phyloP scores from a whole-genome alignment of 2,888 invertebrate genomes.

The Hypomecis atomaria region DNA sequence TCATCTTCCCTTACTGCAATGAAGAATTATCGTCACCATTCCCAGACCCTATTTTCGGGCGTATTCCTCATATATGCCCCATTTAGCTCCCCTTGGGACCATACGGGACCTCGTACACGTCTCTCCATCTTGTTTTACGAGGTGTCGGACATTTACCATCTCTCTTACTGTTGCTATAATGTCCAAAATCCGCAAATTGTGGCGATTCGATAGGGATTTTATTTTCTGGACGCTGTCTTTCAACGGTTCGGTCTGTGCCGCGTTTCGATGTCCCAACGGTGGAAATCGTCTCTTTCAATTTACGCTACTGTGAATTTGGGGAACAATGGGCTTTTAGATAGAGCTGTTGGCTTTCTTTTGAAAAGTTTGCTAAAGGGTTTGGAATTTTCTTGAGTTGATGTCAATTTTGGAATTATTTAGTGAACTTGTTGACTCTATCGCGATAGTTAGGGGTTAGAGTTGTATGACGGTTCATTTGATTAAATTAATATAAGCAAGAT shows the following conservation, averaged over 20 bases:
- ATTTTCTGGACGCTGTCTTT: constrained; percentile 22
- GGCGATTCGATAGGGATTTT: constrained; percentile 22
- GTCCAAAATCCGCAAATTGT: constrained; percentile 18
- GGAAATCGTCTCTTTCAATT: constrained; percentile 23
- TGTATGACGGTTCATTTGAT: too few relatives aligned
- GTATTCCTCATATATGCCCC: constrained; percentile 11
- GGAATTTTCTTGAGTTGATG: background rate
- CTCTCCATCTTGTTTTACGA: constrained; percentile 21
- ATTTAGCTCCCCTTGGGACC: constrained; percentile 10
- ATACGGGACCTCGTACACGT: constrained; percentile 1
- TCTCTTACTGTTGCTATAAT: constrained; percentile 19
- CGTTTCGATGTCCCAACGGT: constrained; percentile 22
- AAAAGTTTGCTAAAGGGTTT: constrained; percentile 1
- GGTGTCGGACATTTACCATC: constrained; percentile 14
- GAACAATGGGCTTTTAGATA: constrained; percentile 9
- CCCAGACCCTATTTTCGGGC: constrained; percentile 9
- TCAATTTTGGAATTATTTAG: background rate
- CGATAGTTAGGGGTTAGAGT: too few relatives aligned
- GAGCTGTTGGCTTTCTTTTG: constrained; percentile 8
- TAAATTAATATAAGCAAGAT: too few relatives aligned
- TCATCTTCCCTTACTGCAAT: constrained; percentile 5
- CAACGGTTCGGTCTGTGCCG: constrained; percentile 15
- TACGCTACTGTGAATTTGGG: constrained; percentile 12
- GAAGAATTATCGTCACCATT: constrained; percentile 13
- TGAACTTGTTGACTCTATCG: too few relatives aligned